Percentiles rank a stretch among this genome's conserved stretches.
Evolutionary conservation across 2,113 vertebrate genomes (phyloP).

Genomic region (Entelurus aequoreus): DNA sequence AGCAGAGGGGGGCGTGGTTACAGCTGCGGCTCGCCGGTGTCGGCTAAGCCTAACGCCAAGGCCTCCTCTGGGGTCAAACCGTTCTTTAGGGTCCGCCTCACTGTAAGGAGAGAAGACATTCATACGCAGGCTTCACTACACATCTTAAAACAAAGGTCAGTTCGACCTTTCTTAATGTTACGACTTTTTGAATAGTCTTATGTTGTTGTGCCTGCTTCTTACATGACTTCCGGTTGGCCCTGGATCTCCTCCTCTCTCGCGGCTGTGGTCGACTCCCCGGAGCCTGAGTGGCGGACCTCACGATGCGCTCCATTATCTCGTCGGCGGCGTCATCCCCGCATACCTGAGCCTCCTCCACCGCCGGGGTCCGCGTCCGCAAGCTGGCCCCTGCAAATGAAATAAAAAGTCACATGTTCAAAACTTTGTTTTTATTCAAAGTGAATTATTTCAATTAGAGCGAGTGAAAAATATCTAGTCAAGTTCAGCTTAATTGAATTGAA

Average conservation of each 20-base stretch:
- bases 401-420: neutral
- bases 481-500: too few relatives aligned
- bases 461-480: too few relatives aligned
- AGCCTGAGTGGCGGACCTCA: conserved; percentile 91
- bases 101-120: conserved; percentile 53
- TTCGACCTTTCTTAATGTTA: too few relatives aligned
- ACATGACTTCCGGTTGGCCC: conserved; percentile 94
- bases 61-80: conserved; percentile 91
- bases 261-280: conserved; percentile 84
- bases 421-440: too few relatives aligned
- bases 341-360: conserved; percentile 74
- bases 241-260: conserved; percentile 87
- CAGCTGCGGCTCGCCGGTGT: conserved; percentile 80
- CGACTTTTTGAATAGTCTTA: neutral
- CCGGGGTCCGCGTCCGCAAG: conserved; percentile 61
- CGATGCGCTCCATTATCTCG: conserved; percentile 98
- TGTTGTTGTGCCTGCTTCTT: conserved; percentile 40
- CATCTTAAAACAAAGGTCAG: too few relatives aligned
- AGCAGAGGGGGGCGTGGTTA: conserved; percentile 41
- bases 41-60: conserved; percentile 82
- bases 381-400: conserved; percentile 68
- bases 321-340: conserved; percentile 83
- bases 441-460: too few relatives aligned
- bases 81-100: conserved; percentile 89
- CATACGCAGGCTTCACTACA: too few relatives aligned